These are phyloP conservation scores for Lacanobia oleracea DNA, from an alignment of 2,888 invertebrate genomes.

Conservation along the genomic window DNA sequence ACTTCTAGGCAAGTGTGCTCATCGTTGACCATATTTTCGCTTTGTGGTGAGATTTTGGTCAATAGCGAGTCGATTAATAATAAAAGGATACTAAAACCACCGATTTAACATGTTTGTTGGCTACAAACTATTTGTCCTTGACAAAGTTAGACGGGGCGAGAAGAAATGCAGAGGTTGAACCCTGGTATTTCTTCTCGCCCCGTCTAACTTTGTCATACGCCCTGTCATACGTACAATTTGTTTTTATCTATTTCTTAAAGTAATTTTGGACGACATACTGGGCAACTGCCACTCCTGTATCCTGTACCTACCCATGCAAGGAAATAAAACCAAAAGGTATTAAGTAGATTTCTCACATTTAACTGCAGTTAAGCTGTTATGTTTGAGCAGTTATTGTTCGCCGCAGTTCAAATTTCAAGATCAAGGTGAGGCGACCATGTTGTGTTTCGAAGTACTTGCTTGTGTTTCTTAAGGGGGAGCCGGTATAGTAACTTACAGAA, in stretches of 20 bases:
- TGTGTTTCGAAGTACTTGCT: conserved; percentile 29
- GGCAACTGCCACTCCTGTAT: not conserved
- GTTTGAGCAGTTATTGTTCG: conserved; percentile 34
- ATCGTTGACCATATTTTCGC: too few species aligned
- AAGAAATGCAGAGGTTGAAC: not conserved
- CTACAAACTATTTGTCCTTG: too few species aligned
- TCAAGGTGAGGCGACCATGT: conserved; percentile 55
- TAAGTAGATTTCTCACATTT: conserved; percentile 3
- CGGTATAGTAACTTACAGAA: not conserved
- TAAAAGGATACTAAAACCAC: too few species aligned
- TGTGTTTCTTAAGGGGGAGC: conserved; percentile 53
- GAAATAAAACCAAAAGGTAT: conserved; percentile 9
- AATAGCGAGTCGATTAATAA: too few species aligned
- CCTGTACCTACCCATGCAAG: not conserved
- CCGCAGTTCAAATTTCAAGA: conserved; percentile 62
- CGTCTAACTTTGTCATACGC: too few species aligned
- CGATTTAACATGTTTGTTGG: too few species aligned
- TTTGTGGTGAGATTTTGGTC: too few species aligned
- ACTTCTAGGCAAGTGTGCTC: too few species aligned
- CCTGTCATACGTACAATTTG: not conserved
- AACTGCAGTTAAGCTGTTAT: conserved; percentile 29
- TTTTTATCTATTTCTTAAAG: not conserved
- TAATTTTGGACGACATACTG: not conserved
- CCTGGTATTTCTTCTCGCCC: not conserved
- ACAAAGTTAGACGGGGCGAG: too few species aligned